Percentiles rank a stretch among this genome's conserved stretches.
These are phyloP conservation scores for Diceros bicornis DNA, from an alignment of 2,797 vertebrate genomes.

Conservation along the genomic window DNA sequence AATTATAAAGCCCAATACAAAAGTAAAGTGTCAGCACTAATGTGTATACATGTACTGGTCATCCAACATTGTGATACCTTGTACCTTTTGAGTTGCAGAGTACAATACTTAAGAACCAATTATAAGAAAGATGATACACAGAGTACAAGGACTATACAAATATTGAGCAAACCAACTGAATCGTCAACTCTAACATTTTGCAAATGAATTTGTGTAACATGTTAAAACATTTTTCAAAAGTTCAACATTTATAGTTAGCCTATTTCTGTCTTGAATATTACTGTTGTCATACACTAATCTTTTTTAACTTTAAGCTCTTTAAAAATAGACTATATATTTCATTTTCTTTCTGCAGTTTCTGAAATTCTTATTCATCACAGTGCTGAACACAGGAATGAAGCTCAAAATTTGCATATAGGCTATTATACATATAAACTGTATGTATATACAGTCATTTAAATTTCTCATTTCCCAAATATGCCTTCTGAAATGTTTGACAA, in stretches of 20 bases:
- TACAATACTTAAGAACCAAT: no score
- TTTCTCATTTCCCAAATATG: neutral
- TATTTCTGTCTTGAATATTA: neutral
- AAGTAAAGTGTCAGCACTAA: constrained; percentile 2
- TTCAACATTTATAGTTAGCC: neutral
- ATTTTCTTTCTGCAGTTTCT: constrained; percentile 44
- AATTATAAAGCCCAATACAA: neutral
- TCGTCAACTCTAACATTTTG: neutral
- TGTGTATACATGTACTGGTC: neutral
- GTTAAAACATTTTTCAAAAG: neutral
- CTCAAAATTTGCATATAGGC: constrained; percentile 29
- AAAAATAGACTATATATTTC: neutral
- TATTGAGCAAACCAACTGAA: neutral
- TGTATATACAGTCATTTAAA: neutral
- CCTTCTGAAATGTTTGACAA: constrained; percentile 24
- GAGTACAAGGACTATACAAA: neutral
- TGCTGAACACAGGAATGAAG: neutral
- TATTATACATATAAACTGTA: neutral
- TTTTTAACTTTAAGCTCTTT: neutral
- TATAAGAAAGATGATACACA: no score
- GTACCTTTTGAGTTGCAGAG: constrained; percentile 11
- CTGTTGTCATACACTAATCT: neutral
- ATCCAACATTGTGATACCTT: neutral
- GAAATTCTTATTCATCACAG: neutral
- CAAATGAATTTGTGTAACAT: constrained; percentile 1